Percentiles rank a stretch among this genome's conserved stretches.
Conservation (phyloP, 2,888 invertebrate species). For the Stomorhina lunata region DNA sequence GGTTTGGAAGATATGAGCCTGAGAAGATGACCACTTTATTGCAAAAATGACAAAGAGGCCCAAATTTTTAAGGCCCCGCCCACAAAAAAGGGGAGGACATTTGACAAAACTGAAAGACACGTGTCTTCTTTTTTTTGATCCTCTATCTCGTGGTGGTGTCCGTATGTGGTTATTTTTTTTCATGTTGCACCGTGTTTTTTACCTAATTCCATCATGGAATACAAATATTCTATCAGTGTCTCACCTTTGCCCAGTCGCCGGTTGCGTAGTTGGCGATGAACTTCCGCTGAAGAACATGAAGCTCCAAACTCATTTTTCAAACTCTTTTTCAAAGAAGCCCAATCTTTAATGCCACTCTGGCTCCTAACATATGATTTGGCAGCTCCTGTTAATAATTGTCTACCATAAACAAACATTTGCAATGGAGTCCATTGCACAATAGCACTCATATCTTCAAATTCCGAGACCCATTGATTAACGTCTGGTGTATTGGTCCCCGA, state of each 20-base stretch:
- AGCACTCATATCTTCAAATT: not conserved
- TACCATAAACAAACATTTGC: constrained; percentile 31
- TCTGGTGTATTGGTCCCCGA: not conserved
- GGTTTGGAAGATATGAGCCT: too few relatives aligned
- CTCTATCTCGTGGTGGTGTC: too few relatives aligned
- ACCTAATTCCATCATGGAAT: constrained; percentile 45
- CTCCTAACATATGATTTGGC: constrained; percentile 25
- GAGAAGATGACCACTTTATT: too few relatives aligned
- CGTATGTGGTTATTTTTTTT: too few relatives aligned
- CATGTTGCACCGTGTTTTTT: constrained; percentile 6
- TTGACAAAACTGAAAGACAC: too few relatives aligned
- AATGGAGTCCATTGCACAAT: not conserved
- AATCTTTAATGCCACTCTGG: constrained; percentile 25
- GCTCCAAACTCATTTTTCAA: not conserved
- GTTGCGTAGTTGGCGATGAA: not conserved
- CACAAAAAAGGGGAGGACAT: too few relatives aligned
- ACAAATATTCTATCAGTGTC: constrained; percentile 49
- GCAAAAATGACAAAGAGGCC: too few relatives aligned
- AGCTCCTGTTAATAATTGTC: constrained; percentile 33
- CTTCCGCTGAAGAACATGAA: not conserved
- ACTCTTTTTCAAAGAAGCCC: constrained; percentile 14
- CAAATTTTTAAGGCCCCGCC: too few relatives aligned
- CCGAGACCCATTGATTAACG: constrained; percentile 5
- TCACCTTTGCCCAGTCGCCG: constrained; percentile 29
- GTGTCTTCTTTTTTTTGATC: too few relatives aligned